Percentiles rank a stretch among this genome's conserved stretches.
Evolutionary conservation across 2,888 invertebrate genomes (phyloP).

Genomic region (Drosophila demipolita): DNA sequence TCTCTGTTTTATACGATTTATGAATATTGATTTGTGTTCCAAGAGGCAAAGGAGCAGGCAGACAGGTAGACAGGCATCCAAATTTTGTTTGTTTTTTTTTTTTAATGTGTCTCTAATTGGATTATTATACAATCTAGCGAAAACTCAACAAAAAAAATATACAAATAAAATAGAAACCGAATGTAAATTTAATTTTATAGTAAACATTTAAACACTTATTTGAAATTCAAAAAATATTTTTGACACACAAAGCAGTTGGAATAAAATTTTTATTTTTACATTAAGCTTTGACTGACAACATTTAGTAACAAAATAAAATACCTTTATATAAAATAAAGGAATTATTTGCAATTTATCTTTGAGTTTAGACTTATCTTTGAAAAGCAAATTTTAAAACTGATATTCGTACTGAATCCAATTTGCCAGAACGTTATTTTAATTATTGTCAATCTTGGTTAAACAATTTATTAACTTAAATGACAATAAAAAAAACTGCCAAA

Average conservation of each 20-base stretch:
- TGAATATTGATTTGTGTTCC: constrained; percentile 72
- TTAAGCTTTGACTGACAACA: not conserved
- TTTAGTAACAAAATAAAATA: not conserved
- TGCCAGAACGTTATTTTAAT: not conserved
- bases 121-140: constrained; percentile 13
- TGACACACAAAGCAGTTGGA: not conserved
- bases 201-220: not conserved
- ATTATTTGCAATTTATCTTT: not conserved
- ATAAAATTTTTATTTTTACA: not conserved
- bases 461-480: constrained; percentile 16
- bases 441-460: not conserved
- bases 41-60: too few species aligned
- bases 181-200: not conserved
- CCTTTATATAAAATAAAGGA: not conserved
- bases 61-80: constrained; percentile 19
- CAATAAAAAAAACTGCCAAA: not conserved
- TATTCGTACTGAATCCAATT: constrained; percentile 1
- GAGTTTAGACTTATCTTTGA: not conserved
- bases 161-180: not conserved
- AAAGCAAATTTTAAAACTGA: not conserved
- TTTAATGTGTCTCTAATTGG: constrained; percentile 57
- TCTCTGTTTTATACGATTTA: constrained; percentile 72
- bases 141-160: constrained; percentile 1
- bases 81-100: constrained; percentile 41
- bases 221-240: not conserved